Evolutionary conservation across 2,113 vertebrate genomes (phyloP).

Genomic region (Fulmarus glacialis): DNA sequence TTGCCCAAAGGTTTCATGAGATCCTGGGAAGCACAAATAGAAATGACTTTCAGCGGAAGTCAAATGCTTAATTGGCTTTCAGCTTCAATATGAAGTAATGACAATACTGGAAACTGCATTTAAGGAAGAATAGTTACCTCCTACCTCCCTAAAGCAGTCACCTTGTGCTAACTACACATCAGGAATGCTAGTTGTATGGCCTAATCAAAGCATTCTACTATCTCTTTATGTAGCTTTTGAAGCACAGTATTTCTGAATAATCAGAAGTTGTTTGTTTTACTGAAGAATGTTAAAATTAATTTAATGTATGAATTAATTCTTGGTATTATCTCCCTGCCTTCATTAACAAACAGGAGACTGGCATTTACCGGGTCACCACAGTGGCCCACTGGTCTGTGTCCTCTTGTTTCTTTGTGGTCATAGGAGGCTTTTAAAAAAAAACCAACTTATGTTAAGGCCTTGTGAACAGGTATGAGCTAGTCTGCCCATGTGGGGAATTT

Average conservation of each 20-base stretch:
- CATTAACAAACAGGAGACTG: not conserved
- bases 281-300: not conserved
- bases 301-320: not conserved
- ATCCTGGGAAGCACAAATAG: not conserved
- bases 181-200: not conserved
- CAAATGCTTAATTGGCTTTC: not conserved
- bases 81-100: not conserved
- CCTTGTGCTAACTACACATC: not conserved
- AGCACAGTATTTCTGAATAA: not conserved
- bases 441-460: not conserved
- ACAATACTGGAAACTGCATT: not conserved
- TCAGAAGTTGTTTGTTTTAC: not conserved
- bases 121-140: not conserved
- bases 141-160: not conserved
- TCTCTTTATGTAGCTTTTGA: not conserved
- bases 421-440: not conserved
- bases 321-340: not conserved
- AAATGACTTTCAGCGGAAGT: not conserved
- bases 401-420: not conserved
- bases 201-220: not conserved
- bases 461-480: not conserved
- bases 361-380: not conserved
- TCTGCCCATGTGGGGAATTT: not conserved
- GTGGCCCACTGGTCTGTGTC: not conserved
- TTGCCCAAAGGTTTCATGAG: not conserved